phyloP scores from a whole-genome alignment of 1,140 invertebrate species.

The Bacillus rossius region DNA sequence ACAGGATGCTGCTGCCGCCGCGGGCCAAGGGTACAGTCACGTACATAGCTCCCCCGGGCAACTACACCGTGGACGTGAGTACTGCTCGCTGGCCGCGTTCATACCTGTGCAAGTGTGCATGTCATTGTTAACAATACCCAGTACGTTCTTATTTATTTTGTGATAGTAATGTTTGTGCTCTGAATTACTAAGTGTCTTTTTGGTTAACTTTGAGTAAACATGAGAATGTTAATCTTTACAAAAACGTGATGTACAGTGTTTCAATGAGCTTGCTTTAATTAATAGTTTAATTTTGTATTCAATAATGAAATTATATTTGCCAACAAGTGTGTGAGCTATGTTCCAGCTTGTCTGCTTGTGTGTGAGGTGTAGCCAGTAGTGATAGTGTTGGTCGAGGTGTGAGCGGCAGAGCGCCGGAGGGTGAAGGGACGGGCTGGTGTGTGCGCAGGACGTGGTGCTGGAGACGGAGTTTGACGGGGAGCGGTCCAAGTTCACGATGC shows the following conservation, averaged over 20 bases:
- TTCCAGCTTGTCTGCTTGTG: too few species aligned
- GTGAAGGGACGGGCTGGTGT: too few species aligned
- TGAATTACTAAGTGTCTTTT: too few species aligned
- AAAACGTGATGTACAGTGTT: neutral
- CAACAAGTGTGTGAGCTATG: too few species aligned
- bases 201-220: neutral
- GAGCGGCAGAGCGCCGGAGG: too few species aligned
- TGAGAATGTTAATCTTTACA: neutral
- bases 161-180: too few species aligned
- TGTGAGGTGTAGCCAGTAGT: too few species aligned
- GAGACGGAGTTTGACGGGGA: slow-evolving; percentile 99
- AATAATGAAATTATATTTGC: neutral
- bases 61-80: slow-evolving; percentile 89
- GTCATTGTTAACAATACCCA: neutral
- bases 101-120: neutral
- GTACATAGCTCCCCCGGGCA: slow-evolving; percentile 91
- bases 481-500: slow-evolving; percentile 84
- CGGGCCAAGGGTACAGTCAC: slow-evolving; percentile 93
- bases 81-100: neutral
- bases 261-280: too few species aligned
- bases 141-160: too few species aligned
- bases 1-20: slow-evolving; percentile 92
- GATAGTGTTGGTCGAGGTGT: too few species aligned
- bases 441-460: slow-evolving; percentile 82
- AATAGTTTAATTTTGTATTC: neutral